Evolutionary conservation across 2,113 vertebrate species (phyloP), one percentile per base, ranked within the genome.

Genomic region (Mugil cephalus): DNA sequence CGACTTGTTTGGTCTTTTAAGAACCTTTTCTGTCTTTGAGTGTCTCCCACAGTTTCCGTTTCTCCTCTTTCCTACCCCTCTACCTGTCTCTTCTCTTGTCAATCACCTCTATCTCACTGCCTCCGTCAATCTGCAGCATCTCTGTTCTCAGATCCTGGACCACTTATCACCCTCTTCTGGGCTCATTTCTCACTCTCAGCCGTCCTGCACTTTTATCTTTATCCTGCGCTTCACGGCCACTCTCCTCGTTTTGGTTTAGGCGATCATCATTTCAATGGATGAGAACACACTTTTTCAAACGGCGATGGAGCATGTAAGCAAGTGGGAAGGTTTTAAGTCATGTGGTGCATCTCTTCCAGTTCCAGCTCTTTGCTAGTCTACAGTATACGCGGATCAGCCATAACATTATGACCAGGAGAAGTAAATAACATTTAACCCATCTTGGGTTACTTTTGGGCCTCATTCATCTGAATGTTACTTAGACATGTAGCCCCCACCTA

Each of bases 91-190:
- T 30, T 55, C 5, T 46, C 60, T 53, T 74, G 66, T 84, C 81
- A 80, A 38, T 84, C 72, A 76, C n/a, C 47, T 45, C 50, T 61
- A 35, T 74, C 68, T 69, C 30, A 1, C 34, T 40, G 54, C 45
- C 66, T 62, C 24, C 45, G 52, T 67, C 74, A 64, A 38, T 77
- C 71, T 61, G 17, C 64, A 50, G 17, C 24, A 36, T 66, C 69
- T 63, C 30, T 48, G 34, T 38, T 81, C 74, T 62, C 58, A 59
- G 39, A 58, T 74, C 61, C 79, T 30, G 17, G 50, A 43, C 13
- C 43, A 14, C 11, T 59, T 17, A 8, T 67, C 39, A 17, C 71
- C 65, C 62, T 73, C 60, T 38, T 48, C 46, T 70, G 1, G 7
- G 38, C 55, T 63, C 35, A 42, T 59, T 42, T 50, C 24, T 73